Evolutionary conservation across 2,888 invertebrate species (phyloP).

Genomic region (Apoda limacodes): DNA sequence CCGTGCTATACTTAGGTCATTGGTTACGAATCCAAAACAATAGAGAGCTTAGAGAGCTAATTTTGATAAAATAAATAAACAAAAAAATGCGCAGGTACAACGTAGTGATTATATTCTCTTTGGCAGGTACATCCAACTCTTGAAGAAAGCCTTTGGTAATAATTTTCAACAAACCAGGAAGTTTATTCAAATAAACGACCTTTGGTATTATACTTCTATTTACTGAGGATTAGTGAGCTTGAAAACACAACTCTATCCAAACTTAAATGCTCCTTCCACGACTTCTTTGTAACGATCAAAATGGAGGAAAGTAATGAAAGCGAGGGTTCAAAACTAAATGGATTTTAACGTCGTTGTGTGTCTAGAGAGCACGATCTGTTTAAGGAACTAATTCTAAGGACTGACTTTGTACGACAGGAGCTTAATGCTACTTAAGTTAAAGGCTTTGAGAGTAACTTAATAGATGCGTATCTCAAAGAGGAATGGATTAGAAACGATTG

Average conservation of each 20-base stretch:
- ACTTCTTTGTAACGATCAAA: neutral
- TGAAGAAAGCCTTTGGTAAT: too few species aligned
- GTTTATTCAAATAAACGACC: slow-evolving; percentile 19
- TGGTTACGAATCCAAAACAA: too few species aligned
- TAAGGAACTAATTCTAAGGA: slow-evolving; percentile 31
- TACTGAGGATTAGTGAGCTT: slow-evolving; percentile 31
- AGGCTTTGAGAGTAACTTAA: slow-evolving; percentile 30
- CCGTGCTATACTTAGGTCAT: too few species aligned
- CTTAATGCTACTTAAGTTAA: slow-evolving; percentile 31
- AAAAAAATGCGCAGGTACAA: too few species aligned
- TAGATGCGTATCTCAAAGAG: slow-evolving; percentile 29
- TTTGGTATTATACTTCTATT: slow-evolving; percentile 36
- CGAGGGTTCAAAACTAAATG: slow-evolving; percentile 1
- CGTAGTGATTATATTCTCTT: too few species aligned
- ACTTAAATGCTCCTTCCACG: too few species aligned
- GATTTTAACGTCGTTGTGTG: slow-evolving; percentile 17
- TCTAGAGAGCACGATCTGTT: slow-evolving; percentile 24
- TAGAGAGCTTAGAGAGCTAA: too few species aligned
- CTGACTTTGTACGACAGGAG: slow-evolving; percentile 30
- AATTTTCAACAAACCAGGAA: neutral
- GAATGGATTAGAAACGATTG: slow-evolving; percentile 24
- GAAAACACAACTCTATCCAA: neutral
- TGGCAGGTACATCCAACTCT: too few species aligned
- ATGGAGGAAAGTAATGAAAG: neutral
- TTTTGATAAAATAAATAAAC: too few species aligned